Percentiles rank a stretch among this genome's conserved stretches.
These are phyloP conservation scores for Patella vulgata DNA, from an alignment of 1,140 invertebrate species.

Conservation along the genomic window DNA sequence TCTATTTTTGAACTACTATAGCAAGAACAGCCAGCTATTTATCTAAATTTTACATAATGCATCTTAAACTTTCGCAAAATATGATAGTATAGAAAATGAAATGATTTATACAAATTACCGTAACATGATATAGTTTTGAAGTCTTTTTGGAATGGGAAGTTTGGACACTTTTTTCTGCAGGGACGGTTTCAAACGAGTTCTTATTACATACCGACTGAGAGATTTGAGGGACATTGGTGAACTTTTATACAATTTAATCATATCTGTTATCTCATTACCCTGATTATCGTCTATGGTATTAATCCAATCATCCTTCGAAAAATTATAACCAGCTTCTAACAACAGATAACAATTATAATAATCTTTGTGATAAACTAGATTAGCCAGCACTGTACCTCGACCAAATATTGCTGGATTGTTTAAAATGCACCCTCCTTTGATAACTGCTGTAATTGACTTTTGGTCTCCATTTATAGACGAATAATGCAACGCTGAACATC, in stretches of 20 bases:
- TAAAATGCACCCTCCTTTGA: constrained; percentile 43
- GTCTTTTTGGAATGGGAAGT: too few species aligned
- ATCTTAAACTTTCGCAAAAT: too few species aligned
- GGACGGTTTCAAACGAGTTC: too few species aligned
- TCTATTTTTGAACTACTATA: too few species aligned
- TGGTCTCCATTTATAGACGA: constrained; percentile 40
- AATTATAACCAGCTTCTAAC: constrained; percentile 41
- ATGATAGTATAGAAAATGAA: too few species aligned
- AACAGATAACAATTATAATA: constrained; percentile 27
- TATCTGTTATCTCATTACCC: background rate
- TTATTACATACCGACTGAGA: too few species aligned
- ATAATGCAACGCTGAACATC: constrained; percentile 54
- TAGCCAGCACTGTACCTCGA: constrained; percentile 48
- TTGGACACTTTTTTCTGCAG: too few species aligned
- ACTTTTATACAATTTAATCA: background rate
- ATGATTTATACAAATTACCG: too few species aligned
- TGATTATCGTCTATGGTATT: background rate
- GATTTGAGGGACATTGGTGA: too few species aligned
- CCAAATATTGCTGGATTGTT: constrained; percentile 45
- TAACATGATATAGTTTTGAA: too few species aligned
- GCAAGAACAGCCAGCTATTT: too few species aligned
- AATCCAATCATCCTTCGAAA: constrained; percentile 25
- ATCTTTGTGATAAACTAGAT: constrained; percentile 40
- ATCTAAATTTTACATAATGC: too few species aligned
- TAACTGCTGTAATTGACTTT: constrained; percentile 25